phyloP scores from a whole-genome alignment of 1,140 invertebrate genomes.

The Eueides isabella region DNA sequence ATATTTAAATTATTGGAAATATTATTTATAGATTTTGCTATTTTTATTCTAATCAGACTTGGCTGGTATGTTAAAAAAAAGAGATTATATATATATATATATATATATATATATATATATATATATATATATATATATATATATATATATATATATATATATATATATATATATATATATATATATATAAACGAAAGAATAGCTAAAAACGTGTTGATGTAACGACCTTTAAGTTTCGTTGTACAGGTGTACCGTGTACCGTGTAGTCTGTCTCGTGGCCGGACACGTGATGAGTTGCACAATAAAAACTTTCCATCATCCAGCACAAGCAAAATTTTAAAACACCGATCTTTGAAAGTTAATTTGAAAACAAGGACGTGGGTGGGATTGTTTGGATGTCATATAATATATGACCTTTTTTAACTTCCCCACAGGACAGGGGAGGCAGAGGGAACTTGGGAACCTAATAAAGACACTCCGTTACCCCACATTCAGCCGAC shows the following conservation, averaged over 20 bases:
- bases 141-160: neutral
- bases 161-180: neutral
- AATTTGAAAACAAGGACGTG: neutral
- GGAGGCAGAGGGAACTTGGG: too few species aligned
- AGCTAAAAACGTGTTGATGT: neutral
- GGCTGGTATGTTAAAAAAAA: too few species aligned
- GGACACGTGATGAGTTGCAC: slow-evolving; percentile 6
- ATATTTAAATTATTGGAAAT: neutral
- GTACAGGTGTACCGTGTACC: neutral
- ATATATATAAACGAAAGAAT: neutral
- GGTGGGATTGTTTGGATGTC: neutral
- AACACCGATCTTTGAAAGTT: neutral
- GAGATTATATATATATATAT: too few species aligned
- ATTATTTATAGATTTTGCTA: neutral
- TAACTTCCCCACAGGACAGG: too few species aligned
- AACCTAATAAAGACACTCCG: too few species aligned
- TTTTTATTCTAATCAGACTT: too few species aligned
- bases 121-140: neutral
- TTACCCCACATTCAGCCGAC: too few species aligned
- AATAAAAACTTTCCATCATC: slow-evolving; percentile 2
- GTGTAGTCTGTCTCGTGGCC: neutral
- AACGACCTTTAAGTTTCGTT: slow-evolving; percentile 1
- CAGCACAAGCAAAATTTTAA: neutral
- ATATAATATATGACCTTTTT: too few species aligned
- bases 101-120: neutral